Evolutionary conservation across 2,113 vertebrate genomes (phyloP).

Genomic region (Tautogolabrus adspersus): DNA sequence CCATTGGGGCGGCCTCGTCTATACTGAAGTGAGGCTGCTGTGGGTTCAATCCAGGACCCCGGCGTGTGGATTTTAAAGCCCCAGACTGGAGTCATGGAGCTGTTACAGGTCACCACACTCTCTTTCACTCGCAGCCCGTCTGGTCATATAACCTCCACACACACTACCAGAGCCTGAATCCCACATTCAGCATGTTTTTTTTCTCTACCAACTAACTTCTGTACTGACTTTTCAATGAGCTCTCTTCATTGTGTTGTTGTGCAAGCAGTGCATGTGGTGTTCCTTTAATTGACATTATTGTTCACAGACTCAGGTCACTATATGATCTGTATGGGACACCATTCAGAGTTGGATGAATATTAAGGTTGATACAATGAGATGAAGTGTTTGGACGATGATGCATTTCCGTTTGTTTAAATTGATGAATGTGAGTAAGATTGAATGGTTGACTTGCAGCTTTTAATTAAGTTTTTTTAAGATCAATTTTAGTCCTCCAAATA

Average conservation of each 20-base stretch:
- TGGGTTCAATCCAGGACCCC: slow-evolving; percentile 69
- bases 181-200: slow-evolving; percentile 53
- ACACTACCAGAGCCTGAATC: slow-evolving; percentile 37
- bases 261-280: slow-evolving; percentile 14
- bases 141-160: slow-evolving; percentile 70
- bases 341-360: slow-evolving; percentile 12
- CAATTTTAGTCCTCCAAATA: background rate
- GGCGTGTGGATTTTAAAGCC: slow-evolving; percentile 73
- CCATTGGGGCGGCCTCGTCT: slow-evolving; percentile 70
- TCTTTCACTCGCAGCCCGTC: slow-evolving; percentile 68
- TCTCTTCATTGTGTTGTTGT: slow-evolving; percentile 36
- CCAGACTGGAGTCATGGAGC: slow-evolving; percentile 71
- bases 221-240: slow-evolving; percentile 43
- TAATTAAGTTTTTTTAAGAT: background rate
- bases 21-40: slow-evolving; percentile 56
- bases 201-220: slow-evolving; percentile 45
- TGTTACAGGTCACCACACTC: slow-evolving; percentile 80
- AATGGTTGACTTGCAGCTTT: background rate
- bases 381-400: background rate
- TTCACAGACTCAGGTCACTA: background rate
- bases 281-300: slow-evolving; percentile 6
- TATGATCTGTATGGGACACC: slow-evolving; percentile 23
- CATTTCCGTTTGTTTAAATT: background rate
- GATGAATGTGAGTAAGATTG: background rate
- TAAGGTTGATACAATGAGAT: background rate